Conservation (phyloP, 1,140 invertebrate species). For the Arion vulgaris region DNA sequence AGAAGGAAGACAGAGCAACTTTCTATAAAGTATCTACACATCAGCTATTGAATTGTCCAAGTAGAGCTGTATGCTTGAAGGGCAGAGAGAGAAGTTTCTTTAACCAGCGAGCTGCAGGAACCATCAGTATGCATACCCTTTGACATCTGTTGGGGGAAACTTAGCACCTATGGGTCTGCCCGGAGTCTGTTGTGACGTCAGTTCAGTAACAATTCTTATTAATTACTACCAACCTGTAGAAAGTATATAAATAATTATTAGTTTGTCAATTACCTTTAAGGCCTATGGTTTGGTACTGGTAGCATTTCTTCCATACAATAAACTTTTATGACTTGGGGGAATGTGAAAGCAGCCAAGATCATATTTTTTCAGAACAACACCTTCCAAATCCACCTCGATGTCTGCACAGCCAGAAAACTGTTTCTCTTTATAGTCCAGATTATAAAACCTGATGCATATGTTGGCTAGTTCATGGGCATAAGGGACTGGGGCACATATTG, state of each 20-base stretch:
- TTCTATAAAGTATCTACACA: too few species aligned
- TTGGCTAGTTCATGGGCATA: constrained; percentile 21
- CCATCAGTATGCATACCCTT: too few species aligned
- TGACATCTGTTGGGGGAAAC: too few species aligned
- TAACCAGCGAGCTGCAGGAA: too few species aligned
- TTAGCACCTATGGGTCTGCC: too few species aligned
- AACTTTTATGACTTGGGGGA: constrained; percentile 3
- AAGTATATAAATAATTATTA: background rate
- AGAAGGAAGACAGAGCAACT: too few species aligned
- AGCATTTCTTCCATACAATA: background rate
- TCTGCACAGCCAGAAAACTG: constrained; percentile 24
- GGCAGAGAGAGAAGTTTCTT: too few species aligned
- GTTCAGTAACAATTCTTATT: too few species aligned
- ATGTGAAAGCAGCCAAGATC: constrained; percentile 25
- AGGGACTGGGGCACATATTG: constrained; percentile 22
- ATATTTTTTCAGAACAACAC: constrained; percentile 2
- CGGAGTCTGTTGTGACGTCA: too few species aligned
- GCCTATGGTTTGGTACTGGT: background rate
- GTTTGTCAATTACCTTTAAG: background rate
- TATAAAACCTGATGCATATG: constrained; percentile 25
- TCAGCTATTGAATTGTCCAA: too few species aligned
- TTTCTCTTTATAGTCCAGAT: constrained; percentile 4
- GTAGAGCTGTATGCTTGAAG: too few species aligned
- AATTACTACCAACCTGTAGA: too few species aligned
- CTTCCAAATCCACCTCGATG: constrained; percentile 20